A percentile compares a stretch with the other conserved stretches of the same genome.
phyloP scores from a whole-genome alignment of 2,113 vertebrate genomes.

The Melanerpes formicivorus region DNA sequence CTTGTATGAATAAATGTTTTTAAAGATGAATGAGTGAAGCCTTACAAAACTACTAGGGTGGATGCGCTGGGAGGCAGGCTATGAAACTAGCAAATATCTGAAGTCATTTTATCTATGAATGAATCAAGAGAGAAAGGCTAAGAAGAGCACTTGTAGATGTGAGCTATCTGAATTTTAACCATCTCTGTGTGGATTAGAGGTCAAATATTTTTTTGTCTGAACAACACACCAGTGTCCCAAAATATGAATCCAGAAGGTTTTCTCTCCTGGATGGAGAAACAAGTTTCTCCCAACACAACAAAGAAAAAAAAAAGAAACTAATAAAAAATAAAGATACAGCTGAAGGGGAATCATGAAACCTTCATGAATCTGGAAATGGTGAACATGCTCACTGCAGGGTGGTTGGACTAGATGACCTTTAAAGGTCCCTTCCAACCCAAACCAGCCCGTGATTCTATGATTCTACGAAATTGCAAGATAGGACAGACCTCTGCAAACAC shows the following conservation, averaged over 20 bases:
- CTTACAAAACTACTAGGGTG: neutral
- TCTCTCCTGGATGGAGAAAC: neutral
- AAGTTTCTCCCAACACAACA: neutral
- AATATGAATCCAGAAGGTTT: neutral
- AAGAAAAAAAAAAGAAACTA: neutral
- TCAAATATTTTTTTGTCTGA: neutral
- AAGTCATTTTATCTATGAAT: constrained; percentile 5
- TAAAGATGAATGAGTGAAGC: neutral
- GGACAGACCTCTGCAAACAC: neutral
- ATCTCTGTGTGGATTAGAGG: neutral
- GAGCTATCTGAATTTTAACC: neutral
- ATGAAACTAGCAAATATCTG: neutral
- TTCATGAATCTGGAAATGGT: neutral
- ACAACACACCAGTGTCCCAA: neutral
- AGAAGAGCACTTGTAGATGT: neutral
- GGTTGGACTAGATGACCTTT: no score
- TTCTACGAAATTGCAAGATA: neutral
- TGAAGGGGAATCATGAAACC: neutral
- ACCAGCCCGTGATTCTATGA: no score
- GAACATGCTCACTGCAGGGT: no score
- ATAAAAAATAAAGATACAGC: neutral
- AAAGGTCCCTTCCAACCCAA: no score
- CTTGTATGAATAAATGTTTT: neutral
- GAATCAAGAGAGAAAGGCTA: neutral
- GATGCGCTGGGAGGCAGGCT: no score